phyloP scores from a whole-genome alignment of 2,797 vertebrate species.

The Poecilia picta region DNA sequence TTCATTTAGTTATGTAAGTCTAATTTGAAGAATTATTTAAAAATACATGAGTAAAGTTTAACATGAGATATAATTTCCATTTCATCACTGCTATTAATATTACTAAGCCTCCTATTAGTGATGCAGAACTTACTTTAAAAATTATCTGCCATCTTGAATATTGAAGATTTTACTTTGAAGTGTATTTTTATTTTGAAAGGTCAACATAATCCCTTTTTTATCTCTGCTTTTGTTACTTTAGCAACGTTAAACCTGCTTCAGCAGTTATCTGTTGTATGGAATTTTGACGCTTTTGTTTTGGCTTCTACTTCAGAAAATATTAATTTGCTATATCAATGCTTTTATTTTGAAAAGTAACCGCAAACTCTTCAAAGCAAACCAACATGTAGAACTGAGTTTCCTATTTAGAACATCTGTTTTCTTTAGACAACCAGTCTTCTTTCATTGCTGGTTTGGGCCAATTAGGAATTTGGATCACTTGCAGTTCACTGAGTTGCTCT shows the following conservation, averaged over 20 bases:
- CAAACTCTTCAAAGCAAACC: neutral
- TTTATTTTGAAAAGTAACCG: neutral
- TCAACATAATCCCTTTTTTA: neutral
- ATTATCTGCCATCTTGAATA: neutral
- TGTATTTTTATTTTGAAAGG: neutral
- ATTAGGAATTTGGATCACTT: neutral
- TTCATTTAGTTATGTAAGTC: neutral
- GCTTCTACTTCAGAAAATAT: neutral
- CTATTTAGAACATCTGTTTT: conserved; percentile 1
- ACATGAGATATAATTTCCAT: neutral
- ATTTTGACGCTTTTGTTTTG: neutral
- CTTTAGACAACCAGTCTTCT: neutral
- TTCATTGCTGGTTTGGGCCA: neutral
- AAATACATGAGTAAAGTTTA: neutral
- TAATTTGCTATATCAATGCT: neutral
- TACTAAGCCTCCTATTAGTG: neutral
- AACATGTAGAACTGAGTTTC: neutral
- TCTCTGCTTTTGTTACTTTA: neutral
- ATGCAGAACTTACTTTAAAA: neutral
- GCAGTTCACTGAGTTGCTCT: neutral
- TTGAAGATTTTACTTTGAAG: neutral
- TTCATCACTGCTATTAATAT: neutral
- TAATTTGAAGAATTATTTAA: neutral
- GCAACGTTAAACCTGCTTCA: neutral
- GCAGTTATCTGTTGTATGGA: neutral